Evolutionary conservation across 2,113 vertebrate species (phyloP).

Genomic region (Podarcis muralis): DNA sequence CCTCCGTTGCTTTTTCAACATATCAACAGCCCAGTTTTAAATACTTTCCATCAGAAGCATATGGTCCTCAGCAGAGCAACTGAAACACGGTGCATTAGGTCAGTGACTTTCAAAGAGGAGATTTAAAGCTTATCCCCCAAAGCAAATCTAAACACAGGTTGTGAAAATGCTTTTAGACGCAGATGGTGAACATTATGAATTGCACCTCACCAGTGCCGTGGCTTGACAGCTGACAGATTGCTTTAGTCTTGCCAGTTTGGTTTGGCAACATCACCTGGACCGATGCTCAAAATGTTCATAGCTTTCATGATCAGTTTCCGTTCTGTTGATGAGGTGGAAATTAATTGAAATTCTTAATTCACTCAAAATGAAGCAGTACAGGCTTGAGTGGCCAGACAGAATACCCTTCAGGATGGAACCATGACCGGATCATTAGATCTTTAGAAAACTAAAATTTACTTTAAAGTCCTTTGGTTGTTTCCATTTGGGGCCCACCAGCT

Average conservation of each 20-base stretch:
- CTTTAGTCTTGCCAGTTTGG: constrained; percentile 41
- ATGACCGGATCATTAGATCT: background rate
- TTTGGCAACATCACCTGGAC: constrained; percentile 49
- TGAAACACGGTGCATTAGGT: constrained; percentile 15
- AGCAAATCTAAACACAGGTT: background rate
- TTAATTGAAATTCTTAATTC: constrained; percentile 51
- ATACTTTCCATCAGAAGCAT: constrained; percentile 3
- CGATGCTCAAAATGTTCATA: constrained; percentile 34
- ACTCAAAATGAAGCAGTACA: constrained; percentile 48
- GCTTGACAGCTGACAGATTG: constrained; percentile 45
- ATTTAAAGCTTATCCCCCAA: constrained; percentile 28
- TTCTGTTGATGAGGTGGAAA: constrained; percentile 48
- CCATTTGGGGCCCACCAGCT: too few relatives aligned
- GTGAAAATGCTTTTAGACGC: constrained; percentile 31
- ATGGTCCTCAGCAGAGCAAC: constrained; percentile 21
- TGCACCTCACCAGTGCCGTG: constrained; percentile 33
- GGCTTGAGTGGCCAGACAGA: background rate
- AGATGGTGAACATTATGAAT: constrained; percentile 46
- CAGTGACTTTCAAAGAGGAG: constrained; percentile 34
- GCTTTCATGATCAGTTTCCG: constrained; percentile 32
- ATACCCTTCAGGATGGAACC: background rate
- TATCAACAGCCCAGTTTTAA: constrained; percentile 18
- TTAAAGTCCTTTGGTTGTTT: too few relatives aligned
- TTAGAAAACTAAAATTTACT: too few relatives aligned
- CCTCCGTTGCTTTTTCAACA: background rate